Base-by-base conservation (phyloP, 2,797 vertebrate genomes). In the Thunnus albacares region DNA sequence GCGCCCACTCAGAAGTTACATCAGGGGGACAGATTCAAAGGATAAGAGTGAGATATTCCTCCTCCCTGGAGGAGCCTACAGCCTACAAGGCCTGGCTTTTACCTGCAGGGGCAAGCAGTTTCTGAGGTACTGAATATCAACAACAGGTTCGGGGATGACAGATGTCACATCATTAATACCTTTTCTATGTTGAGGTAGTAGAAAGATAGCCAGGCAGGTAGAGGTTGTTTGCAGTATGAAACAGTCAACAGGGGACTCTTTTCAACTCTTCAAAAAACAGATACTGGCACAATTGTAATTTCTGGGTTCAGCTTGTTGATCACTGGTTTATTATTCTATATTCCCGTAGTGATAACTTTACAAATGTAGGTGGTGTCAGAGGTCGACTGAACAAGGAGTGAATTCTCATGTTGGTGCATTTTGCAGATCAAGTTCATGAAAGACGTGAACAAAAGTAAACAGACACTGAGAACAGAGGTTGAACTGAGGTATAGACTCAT, bases 1-100 rank as follows among this genome's bases (percentile, higher is more conserved):
- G 80, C 69, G 49, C 62, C 82, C 81, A 84, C 86, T 87, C 88
- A 80, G 17, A 85, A 45, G 62, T 60, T 75, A 49, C 79, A 80
- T 84, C 66, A 68, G 67, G 63, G 62, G 77, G 83, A 86, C 66
- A 63, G 72, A 87, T 79, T 79, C 82, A 75, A 38, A 86, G 81
- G 84, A 88, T 75, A 33, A 86, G 71, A 71, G 49, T 55, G n/a
- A 67, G 66, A 74, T 65, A 59, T 62, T 62, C 22, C 63, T 72
- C 61, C 71, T 80, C 71, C 63, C 75, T 7, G 61, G 28, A 28
- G 22, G 63, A 82, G 82, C 53, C 22, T 2, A 10, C 72, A 10
- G 26, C 15, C 75, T 80, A 56, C 53, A 15, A 53, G 55, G 64
- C 38, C 70, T 20, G 17, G 68, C 33, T 77, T 80, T 57, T 45